Base-by-base conservation (phyloP, 2,113 vertebrate genomes). In the Vidua chalybeata region DNA sequence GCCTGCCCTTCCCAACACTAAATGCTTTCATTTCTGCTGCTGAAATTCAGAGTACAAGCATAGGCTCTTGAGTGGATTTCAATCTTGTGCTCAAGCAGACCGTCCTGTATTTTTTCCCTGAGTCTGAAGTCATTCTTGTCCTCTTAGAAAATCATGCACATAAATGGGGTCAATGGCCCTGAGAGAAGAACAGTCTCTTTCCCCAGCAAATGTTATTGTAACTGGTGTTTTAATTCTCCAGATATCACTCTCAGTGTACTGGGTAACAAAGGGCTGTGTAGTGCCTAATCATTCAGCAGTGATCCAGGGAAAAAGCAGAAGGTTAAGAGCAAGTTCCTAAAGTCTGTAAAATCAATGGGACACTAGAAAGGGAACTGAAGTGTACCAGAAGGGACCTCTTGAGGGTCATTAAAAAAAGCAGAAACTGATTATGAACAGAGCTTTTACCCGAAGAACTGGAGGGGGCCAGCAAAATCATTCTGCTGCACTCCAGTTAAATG, bases 301-400 rank as follows among this genome's bases (percentile, higher is more conserved):
- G 74, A 96, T 93, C 90, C 95, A 94, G 55, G 94, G 77, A 89
- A 87, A 95, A 97, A 95, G 88, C 94, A 97, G 94, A 87, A 90
- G 24, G 95, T 95, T 97, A 97, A 97, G 90, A 96, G 87, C 92
- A 84, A 56, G 59, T 97, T 97, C 97, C 97, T 96, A 87, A 97
- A 97, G 96, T 97, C 97, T 97, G 95, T 97, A 97, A 97, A 97
- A 97, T 97, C 98, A 97, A 96, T 97, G 97, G 96, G 95, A 97
- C 95, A 92, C 96, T 97, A 96, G 97, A 98, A 97, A 97, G 64
- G 79, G 94, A 97, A 85, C 96, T 97, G 97, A 98, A 98, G 96
- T 97, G 96, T 97, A 97, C 97, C 77, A 49, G 97, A 97, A 97
- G 95, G 95, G 95, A 97, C 86, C 97, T 97, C 96, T 97, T 96